phyloP scores from a whole-genome alignment of 2,113 vertebrate species.

The Gasterosteus aculeatus region DNA sequence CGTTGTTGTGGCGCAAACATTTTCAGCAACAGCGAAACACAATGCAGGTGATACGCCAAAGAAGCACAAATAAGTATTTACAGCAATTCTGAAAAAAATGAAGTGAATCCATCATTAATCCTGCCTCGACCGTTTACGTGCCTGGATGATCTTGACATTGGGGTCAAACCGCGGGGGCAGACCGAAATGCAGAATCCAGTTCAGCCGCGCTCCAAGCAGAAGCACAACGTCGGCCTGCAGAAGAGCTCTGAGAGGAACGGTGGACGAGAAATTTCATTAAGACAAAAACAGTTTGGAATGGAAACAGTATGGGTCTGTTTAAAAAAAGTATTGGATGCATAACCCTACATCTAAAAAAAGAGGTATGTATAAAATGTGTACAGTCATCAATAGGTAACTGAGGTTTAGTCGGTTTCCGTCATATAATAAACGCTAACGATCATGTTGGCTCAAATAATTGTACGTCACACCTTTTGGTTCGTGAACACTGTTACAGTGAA shows the following conservation, averaged over 20 bases:
- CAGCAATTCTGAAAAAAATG: not conserved
- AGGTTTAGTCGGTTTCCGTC: not conserved
- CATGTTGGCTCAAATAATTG: not conserved
- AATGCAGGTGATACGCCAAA: not conserved
- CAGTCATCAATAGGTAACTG: not conserved
- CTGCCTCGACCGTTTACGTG: slow-evolving; percentile 46
- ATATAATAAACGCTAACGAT: not conserved
- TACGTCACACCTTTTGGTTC: not conserved
- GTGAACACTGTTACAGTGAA: not conserved
- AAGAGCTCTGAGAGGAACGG: slow-evolving; percentile 84
- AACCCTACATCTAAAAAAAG: not conserved
- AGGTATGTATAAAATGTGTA: not conserved
- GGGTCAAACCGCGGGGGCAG: slow-evolving; percentile 89
- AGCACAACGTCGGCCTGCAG: slow-evolving; percentile 91
- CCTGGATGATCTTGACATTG: slow-evolving; percentile 93
- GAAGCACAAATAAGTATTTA: not conserved
- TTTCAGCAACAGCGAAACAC: not conserved
- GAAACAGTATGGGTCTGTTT: not conserved
- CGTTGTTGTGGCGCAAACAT: not conserved
- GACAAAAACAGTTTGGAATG: not conserved
- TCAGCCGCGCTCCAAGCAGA: slow-evolving; percentile 92
- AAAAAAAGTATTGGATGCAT: not conserved
- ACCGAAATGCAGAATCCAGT: slow-evolving; percentile 98
- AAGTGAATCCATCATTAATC: not conserved
- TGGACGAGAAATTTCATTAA: not conserved